Evolutionary conservation across 2,113 vertebrate species (phyloP).

Genomic region (Cryptomyrus ogoouensis): DNA sequence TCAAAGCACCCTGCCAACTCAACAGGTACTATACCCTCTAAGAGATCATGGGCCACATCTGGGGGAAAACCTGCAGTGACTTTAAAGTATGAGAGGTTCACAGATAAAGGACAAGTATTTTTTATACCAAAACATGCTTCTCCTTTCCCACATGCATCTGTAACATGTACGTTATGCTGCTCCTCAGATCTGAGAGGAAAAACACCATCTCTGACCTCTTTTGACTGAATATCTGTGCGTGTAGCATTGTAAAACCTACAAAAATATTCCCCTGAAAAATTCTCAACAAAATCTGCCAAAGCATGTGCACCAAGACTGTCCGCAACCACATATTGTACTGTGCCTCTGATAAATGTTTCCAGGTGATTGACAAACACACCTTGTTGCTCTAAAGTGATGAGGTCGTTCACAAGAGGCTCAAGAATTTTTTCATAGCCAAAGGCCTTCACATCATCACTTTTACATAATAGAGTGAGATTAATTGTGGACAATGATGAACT

Average conservation of each 20-base stretch:
- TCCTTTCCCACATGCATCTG: neutral
- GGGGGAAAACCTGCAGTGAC: slow-evolving; percentile 27
- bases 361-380: neutral
- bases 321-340: neutral
- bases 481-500: neutral
- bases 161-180: neutral
- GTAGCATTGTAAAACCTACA: neutral
- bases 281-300: neutral
- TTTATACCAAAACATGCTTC: neutral
- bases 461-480: neutral
- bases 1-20: slow-evolving; percentile 25
- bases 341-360: neutral
- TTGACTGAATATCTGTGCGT: neutral
- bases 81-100: slow-evolving; percentile 26
- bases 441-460: neutral
- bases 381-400: neutral
- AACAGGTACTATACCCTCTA: slow-evolving; percentile 9
- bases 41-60: slow-evolving; percentile 22
- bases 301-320: neutral
- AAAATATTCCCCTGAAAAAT: neutral
- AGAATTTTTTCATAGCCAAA: neutral
- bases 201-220: neutral
- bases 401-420: neutral
- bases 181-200: neutral
- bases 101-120: slow-evolving; percentile 18